These are phyloP conservation scores for Dasyurus viverrinus DNA, from an alignment of 2,113 vertebrate genomes.

Conservation along the genomic window DNA sequence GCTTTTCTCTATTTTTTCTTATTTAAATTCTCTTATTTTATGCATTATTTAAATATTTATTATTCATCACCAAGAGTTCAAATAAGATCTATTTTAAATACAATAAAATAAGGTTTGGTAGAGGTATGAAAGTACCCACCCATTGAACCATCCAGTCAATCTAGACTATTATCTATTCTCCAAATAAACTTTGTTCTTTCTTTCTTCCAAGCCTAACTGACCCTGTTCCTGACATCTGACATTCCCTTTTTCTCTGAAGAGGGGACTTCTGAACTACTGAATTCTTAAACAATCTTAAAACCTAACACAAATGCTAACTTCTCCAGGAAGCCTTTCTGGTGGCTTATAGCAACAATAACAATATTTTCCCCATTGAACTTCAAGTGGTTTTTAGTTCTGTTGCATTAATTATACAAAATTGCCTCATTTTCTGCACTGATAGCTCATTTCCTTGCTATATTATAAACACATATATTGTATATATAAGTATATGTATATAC, in stretches of 20 bases:
- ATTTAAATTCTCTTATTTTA: no score
- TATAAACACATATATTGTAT: neutral
- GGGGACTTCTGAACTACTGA: neutral
- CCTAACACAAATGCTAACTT: neutral
- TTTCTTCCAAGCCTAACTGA: neutral
- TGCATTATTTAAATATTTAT: no score
- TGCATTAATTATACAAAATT: neutral
- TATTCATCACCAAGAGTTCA: no score
- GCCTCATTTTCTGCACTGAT: neutral
- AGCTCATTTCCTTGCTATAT: neutral
- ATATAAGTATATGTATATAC: no score
- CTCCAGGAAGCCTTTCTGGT: neutral
- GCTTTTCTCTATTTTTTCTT: no score
- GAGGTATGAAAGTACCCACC: no score
- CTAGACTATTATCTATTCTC: no score
- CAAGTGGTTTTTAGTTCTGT: neutral
- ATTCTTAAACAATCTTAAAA: neutral
- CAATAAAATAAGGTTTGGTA: no score
- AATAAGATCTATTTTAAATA: no score
- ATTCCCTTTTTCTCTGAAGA: rapidly evolving
- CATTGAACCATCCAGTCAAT: no score
- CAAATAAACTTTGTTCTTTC: no score
- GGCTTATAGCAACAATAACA: conserved; percentile 26
- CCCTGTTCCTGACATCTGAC: neutral
- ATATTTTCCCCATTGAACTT: conserved; percentile 8